Evolutionary conservation across 2,888 invertebrate genomes (phyloP).

Genomic region (Neria commutata): DNA sequence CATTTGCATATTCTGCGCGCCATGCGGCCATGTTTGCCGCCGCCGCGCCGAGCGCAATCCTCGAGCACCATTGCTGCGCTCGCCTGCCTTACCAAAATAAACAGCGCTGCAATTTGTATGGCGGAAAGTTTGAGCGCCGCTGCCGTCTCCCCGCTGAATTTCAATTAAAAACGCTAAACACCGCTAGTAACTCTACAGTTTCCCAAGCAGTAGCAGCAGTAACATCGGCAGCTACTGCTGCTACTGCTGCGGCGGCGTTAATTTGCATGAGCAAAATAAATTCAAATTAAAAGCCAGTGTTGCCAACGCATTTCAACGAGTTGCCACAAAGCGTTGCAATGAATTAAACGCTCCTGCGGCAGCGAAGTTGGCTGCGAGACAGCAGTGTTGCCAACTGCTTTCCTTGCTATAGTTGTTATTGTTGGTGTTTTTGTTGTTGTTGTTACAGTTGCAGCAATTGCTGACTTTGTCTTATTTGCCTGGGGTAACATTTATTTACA

Average conservation of each 20-base stretch:
- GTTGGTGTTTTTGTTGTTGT: slow-evolving; percentile 3
- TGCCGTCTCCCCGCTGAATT: neutral
- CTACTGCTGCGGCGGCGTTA: neutral
- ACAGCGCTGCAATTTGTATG: neutral
- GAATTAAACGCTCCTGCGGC: too few relatives aligned
- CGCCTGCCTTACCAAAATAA: neutral
- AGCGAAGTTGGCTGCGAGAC: too few relatives aligned
- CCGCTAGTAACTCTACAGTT: neutral
- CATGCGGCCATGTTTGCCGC: neutral
- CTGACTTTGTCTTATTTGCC: neutral
- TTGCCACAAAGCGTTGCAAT: neutral
- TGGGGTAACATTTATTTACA: neutral
- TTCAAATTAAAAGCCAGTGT: neutral
- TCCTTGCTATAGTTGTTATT: neutral
- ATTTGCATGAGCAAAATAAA: neutral
- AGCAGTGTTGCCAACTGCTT: too few relatives aligned
- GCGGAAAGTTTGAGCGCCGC: neutral
- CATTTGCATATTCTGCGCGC: neutral
- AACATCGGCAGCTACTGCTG: too few relatives aligned
- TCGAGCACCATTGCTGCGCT: too few relatives aligned
- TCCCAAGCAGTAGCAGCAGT: too few relatives aligned
- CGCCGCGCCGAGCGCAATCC: neutral
- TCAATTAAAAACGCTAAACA: slow-evolving; percentile 2
- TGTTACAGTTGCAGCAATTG: neutral
- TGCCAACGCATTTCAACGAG: neutral